These are phyloP conservation scores for Calliopum simillimum DNA, from an alignment of 2,888 invertebrate species.

Conservation along the genomic window DNA sequence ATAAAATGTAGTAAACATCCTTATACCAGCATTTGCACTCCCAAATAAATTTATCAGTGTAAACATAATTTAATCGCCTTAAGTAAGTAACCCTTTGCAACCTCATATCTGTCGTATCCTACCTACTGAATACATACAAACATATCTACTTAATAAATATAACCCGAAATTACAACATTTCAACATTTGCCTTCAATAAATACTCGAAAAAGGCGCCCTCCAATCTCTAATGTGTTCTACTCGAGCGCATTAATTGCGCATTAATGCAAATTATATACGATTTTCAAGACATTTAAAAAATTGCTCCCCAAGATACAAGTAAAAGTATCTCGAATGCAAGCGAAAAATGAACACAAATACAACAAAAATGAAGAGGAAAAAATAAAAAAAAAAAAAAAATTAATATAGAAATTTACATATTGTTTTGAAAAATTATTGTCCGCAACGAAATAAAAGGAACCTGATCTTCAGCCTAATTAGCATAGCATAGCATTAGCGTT, in stretches of 20 bases:
- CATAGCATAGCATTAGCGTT: slow-evolving; percentile 3
- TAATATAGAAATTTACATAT: slow-evolving; percentile 27
- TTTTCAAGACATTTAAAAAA: slow-evolving; percentile 18
- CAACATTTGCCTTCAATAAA: slow-evolving; percentile 18
- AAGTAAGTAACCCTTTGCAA: too few relatives aligned
- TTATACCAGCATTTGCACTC: not conserved
- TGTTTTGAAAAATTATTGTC: slow-evolving; percentile 32
- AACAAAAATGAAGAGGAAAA: slow-evolving; percentile 5
- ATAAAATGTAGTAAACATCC: too few relatives aligned
- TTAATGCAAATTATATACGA: slow-evolving; percentile 31
- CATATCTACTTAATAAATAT: slow-evolving; percentile 13
- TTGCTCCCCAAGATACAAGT: not conserved
- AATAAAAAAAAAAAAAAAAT: not conserved
- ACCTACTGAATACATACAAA: too few relatives aligned
- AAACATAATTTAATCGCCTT: not conserved
- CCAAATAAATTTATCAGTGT: slow-evolving; percentile 17
- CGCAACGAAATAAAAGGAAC: slow-evolving; percentile 31
- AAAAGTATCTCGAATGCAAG: not conserved
- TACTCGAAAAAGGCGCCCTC: slow-evolving; percentile 9
- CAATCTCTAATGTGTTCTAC: slow-evolving; percentile 28
- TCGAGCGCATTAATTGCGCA: slow-evolving; percentile 34
- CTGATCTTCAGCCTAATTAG: slow-evolving; percentile 32
- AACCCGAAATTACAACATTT: slow-evolving; percentile 14
- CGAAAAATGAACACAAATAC: too few relatives aligned
- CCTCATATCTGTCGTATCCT: too few relatives aligned